phyloP scores from a whole-genome alignment of 2,888 invertebrate species.

The Patella caerulea region DNA sequence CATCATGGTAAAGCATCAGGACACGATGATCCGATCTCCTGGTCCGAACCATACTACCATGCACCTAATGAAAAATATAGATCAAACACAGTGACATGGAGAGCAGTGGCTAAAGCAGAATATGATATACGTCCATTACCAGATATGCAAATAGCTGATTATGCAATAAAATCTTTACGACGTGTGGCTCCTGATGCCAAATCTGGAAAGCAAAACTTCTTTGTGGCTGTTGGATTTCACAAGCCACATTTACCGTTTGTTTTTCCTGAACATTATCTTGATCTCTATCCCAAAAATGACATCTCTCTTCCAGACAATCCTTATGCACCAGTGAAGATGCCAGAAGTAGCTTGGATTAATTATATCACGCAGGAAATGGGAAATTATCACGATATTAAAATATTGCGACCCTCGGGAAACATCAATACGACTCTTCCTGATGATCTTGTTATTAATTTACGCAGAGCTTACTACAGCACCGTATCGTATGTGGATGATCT shows the following conservation, averaged over 20 bases:
- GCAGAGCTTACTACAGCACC: constrained; percentile 44
- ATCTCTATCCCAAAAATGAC: constrained; percentile 29
- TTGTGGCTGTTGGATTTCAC: constrained; percentile 45
- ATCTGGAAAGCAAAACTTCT: constrained; percentile 37
- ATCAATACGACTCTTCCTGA: constrained; percentile 36
- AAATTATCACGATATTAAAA: constrained; percentile 28
- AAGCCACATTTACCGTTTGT: constrained; percentile 47
- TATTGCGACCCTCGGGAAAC: constrained; percentile 16
- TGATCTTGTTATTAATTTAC: constrained; percentile 25
- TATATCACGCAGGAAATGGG: constrained; percentile 13
- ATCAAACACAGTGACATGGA: constrained; percentile 12
- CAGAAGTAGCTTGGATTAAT: constrained; percentile 15
- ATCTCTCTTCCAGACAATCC: constrained; percentile 22
- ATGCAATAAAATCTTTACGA: constrained; percentile 33
- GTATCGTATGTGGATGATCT: constrained; percentile 40
- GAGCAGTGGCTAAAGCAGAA: background rate
- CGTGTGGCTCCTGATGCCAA: constrained; percentile 28
- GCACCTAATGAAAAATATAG: background rate
- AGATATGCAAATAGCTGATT: constrained; percentile 36
- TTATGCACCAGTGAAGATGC: constrained; percentile 18
- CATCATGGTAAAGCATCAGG: constrained; percentile 21
- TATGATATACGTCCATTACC: constrained; percentile 20
- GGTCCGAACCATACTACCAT: constrained; percentile 11
- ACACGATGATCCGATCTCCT: constrained; percentile 16
- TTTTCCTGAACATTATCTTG: constrained; percentile 36